These are phyloP conservation scores for Meriones psammophilus DNA, from an alignment of 2,797 vertebrate genomes.

Conservation along the genomic window DNA sequence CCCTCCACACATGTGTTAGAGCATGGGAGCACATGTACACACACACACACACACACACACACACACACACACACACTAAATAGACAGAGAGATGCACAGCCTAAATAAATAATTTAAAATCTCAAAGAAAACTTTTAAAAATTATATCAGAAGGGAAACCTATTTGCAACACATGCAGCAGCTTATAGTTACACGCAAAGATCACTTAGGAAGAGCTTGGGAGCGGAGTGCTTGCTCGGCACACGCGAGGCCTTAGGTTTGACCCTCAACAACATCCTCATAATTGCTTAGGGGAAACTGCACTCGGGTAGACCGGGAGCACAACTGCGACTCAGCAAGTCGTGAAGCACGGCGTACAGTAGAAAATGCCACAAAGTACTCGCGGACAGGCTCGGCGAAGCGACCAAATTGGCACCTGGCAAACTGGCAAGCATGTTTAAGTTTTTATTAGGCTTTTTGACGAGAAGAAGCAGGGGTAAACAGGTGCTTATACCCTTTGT, in stretches of 20 bases:
- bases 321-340: not conserved
- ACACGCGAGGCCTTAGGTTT: not conserved
- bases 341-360: not conserved
- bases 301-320: not conserved
- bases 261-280: not conserved
- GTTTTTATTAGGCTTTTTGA: not conserved
- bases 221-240: not conserved
- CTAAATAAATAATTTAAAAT: not conserved
- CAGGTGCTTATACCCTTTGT: not conserved
- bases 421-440: not conserved
- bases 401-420: not conserved
- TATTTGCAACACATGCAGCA: not conserved
- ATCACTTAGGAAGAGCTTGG: not conserved
- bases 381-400: not conserved
- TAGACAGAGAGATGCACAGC: not conserved
- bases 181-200: conserved; percentile 15
- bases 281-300: not conserved
- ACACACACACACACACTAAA: not conserved
- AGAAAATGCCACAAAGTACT: not conserved
- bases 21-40: not conserved
- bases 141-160: not conserved
- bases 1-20: not conserved
- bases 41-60: not conserved
- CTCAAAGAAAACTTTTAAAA: conserved; percentile 1
- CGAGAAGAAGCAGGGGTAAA: not conserved